Evolutionary conservation across 2,797 vertebrate genomes (phyloP).

Genomic region (Myripristis jacobus): DNA sequence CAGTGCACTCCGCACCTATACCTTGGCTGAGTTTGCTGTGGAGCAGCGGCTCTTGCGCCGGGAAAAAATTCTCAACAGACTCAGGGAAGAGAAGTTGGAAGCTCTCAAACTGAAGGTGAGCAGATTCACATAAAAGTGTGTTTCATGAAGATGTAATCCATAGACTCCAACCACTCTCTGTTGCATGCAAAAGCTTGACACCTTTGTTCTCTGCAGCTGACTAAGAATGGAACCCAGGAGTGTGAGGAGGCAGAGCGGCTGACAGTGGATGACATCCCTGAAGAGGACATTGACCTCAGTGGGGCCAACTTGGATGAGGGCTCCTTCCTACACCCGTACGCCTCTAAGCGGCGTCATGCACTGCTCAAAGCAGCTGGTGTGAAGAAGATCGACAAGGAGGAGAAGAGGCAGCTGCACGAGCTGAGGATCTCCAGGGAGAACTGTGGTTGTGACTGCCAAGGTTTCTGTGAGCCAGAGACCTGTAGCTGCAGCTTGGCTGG

Average conservation of each 20-base stretch:
- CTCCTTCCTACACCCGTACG: slow-evolving; percentile 92
- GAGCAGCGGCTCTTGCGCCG: slow-evolving; percentile 87
- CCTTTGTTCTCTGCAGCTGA: slow-evolving; percentile 81
- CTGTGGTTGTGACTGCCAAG: slow-evolving; percentile 93
- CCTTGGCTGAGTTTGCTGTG: slow-evolving; percentile 90
- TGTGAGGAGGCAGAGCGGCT: slow-evolving; percentile 87
- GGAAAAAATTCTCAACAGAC: slow-evolving; percentile 88
- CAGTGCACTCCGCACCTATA: slow-evolving; percentile 86
- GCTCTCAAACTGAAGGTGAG: slow-evolving; percentile 89
- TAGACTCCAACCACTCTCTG: not conserved
- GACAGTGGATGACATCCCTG: slow-evolving; percentile 89
- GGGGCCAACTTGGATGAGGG: slow-evolving; percentile 86
- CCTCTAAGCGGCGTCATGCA: slow-evolving; percentile 88
- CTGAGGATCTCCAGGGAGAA: slow-evolving; percentile 93
- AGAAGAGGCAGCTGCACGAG: slow-evolving; percentile 93
- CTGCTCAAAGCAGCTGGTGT: slow-evolving; percentile 92
- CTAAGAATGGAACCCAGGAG: slow-evolving; percentile 88
- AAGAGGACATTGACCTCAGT: slow-evolving; percentile 87
- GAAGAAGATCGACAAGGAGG: slow-evolving; percentile 95
- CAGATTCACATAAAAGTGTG: not conserved
- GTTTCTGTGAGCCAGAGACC: slow-evolving; percentile 95
- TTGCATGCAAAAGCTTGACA: not conserved
- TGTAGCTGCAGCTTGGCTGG: slow-evolving; percentile 95
- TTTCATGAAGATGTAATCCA: not conserved
- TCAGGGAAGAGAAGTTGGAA: slow-evolving; percentile 94